These are phyloP conservation scores for Tyria jacobaeae DNA, from an alignment of 2,888 invertebrate genomes.

Conservation along the genomic window DNA sequence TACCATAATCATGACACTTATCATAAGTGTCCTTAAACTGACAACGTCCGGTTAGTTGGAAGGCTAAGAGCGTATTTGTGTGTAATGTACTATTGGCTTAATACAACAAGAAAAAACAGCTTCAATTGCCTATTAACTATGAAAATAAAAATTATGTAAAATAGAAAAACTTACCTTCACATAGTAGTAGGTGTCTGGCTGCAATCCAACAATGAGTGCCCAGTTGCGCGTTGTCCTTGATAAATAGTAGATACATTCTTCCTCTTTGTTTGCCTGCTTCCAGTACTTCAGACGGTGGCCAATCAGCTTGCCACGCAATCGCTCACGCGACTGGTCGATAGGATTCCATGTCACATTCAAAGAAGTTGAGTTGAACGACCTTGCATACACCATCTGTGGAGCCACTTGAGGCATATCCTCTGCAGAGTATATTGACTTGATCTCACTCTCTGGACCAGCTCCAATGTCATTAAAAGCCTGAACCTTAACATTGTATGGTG, in stretches of 20 bases:
- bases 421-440: conserved; percentile 92
- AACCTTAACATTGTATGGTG: conserved; percentile 94
- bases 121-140: neutral
- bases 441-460: conserved; percentile 92
- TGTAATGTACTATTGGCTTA: neutral
- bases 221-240: conserved; percentile 94
- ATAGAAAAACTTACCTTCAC: conserved; percentile 89
- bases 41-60: neutral
- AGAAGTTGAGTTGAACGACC: conserved; percentile 96
- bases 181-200: conserved; percentile 96
- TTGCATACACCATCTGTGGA: conserved; percentile 92
- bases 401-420: conserved; percentile 97
- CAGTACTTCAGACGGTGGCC: conserved; percentile 98
- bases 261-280: conserved; percentile 91
- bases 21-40: conserved; percentile 5
- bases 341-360: conserved; percentile 97
- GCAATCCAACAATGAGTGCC: conserved; percentile 96
- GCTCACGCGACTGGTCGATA: conserved; percentile 93
- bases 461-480: conserved; percentile 94
- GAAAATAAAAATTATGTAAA: neutral
- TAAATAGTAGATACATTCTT: conserved; percentile 93
- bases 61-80: neutral
- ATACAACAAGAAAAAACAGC: neutral
- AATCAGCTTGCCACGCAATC: conserved; percentile 95
- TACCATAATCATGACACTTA: conserved; percentile 4